Evolutionary conservation across 1,140 invertebrate species (phyloP).

Genomic region (Orchestia grillus): DNA sequence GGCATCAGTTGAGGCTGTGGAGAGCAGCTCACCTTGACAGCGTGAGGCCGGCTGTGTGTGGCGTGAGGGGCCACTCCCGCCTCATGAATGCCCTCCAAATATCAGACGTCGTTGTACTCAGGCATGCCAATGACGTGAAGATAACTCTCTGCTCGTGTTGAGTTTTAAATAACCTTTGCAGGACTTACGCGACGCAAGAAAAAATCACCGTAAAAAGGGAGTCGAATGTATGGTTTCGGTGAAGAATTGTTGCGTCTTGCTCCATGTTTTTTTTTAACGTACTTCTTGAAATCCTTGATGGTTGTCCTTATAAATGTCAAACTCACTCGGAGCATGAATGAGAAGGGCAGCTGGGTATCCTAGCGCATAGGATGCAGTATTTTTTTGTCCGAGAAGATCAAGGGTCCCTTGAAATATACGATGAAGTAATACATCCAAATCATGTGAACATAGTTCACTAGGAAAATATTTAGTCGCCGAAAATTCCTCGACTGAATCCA

Average conservation of each 20-base stretch:
- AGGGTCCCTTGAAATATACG: background rate
- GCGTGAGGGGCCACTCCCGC: background rate
- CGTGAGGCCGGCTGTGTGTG: background rate
- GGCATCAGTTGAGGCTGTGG: background rate
- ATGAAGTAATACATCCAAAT: background rate
- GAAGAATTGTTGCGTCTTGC: background rate
- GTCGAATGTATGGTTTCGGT: background rate
- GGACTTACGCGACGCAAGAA: background rate
- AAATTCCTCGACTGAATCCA: background rate
- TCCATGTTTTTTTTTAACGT: background rate
- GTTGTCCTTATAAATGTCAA: constrained; percentile 11
- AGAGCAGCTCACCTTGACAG: constrained; percentile 22
- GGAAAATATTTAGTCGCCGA: background rate
- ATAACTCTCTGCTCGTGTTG: background rate
- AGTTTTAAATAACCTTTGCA: background rate
- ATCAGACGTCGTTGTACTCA: background rate
- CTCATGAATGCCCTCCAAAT: background rate
- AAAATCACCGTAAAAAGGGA: background rate
- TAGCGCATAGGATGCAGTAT: background rate
- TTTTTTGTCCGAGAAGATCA: background rate
- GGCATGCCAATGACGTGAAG: background rate
- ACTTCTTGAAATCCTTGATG: background rate
- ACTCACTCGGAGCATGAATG: background rate
- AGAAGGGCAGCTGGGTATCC: background rate
- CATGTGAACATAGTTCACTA: background rate